Conservation (phyloP, 2,113 vertebrate genomes). For the Psophia crepitans region DNA sequence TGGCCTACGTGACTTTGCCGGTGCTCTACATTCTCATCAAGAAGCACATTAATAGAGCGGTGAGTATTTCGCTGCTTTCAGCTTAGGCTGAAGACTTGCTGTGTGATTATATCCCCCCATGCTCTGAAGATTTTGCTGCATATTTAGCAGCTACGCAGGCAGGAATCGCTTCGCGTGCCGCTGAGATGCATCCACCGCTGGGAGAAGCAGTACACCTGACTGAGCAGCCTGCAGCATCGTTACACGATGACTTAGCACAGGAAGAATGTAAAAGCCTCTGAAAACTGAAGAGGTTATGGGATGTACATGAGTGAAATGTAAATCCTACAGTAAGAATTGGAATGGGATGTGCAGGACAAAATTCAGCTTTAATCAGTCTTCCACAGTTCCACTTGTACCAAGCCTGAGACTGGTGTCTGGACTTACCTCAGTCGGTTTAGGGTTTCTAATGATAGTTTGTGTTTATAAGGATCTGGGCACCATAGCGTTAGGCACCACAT, state of each 20-base stretch:
- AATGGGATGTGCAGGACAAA: neutral
- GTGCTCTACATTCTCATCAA: constrained; percentile 90
- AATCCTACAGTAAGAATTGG: neutral
- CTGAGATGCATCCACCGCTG: neutral
- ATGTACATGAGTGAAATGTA: neutral
- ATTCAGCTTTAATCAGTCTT: neutral
- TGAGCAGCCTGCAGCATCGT: neutral
- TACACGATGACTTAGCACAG: neutral
- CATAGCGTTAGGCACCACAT: fast-evolving
- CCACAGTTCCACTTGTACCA: neutral
- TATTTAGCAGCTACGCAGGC: neutral
- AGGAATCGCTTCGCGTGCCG: fast-evolving
- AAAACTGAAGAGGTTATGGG: neutral
- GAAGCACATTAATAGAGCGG: constrained; percentile 89
- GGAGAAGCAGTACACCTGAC: neutral
- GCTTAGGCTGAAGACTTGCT: neutral
- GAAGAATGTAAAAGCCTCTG: neutral
- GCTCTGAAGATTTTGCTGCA: neutral
- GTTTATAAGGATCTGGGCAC: neutral
- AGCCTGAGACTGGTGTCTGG: neutral
- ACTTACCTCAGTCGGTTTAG: neutral
- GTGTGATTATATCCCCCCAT: fast-evolving
- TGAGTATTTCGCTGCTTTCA: constrained; percentile 63
- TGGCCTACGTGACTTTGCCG: constrained; percentile 89
- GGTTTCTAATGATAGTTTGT: fast-evolving